Conservation (phyloP, 2,113 vertebrate species). For the Lipotes vexillifer region DNA sequence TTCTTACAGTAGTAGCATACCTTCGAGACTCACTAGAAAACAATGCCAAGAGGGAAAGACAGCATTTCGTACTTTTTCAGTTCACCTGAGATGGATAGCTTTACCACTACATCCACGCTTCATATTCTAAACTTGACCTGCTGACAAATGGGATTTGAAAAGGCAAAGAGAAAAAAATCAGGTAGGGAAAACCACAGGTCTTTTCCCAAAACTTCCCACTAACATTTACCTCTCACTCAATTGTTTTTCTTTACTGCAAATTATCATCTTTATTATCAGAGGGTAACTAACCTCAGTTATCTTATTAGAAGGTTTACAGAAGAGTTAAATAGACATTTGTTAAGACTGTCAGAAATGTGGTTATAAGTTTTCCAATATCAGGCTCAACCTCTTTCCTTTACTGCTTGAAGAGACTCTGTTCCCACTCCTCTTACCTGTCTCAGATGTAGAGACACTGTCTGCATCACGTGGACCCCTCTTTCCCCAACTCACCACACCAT, state of each 20-base stretch:
- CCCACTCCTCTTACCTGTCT: not conserved
- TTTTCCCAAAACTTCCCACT: not conserved
- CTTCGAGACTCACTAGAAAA: not conserved
- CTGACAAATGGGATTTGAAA: not conserved
- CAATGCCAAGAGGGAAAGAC: not conserved
- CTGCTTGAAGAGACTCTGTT: not conserved
- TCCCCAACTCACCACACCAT: not conserved
- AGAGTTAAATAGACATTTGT: conserved; percentile 17
- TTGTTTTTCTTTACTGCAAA: not conserved
- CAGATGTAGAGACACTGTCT: not conserved
- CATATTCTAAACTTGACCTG: not conserved
- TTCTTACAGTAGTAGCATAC: not conserved
- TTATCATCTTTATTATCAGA: conserved; percentile 1
- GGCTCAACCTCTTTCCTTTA: not conserved
- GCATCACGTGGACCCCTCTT: not conserved
- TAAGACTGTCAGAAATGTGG: conserved; percentile 4
- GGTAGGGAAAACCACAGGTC: not conserved
- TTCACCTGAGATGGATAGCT: not conserved
- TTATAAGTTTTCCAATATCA: not conserved
- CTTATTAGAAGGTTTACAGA: not conserved
- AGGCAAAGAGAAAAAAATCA: not conserved
- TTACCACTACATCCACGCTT: not conserved
- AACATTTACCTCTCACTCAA: not conserved
- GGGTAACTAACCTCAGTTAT: not conserved
- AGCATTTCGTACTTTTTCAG: not conserved